Conservation (phyloP, 2,888 invertebrate genomes). For the Lasioglossum zephyrum region DNA sequence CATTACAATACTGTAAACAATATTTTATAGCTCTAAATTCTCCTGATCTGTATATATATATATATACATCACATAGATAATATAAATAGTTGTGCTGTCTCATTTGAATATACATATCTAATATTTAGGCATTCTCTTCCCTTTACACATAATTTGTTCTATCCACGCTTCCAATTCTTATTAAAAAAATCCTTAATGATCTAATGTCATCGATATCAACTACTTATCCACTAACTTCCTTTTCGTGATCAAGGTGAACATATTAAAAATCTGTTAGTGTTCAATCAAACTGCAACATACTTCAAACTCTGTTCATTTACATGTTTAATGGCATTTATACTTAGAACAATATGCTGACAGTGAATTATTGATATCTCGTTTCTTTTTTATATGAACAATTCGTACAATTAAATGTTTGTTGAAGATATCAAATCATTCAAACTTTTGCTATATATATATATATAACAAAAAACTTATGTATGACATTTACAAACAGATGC, state of each 20-base stretch:
- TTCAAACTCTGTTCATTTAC: slow-evolving; percentile 16
- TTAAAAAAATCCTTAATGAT: slow-evolving; percentile 45
- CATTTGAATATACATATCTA: slow-evolving; percentile 63
- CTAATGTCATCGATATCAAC: slow-evolving; percentile 27
- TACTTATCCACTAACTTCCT: slow-evolving; percentile 5
- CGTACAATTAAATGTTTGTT: slow-evolving; percentile 17
- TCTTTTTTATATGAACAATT: slow-evolving; percentile 13
- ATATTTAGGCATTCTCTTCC: slow-evolving; percentile 69
- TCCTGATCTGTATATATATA: slow-evolving; percentile 55
- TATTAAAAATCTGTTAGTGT: slow-evolving; percentile 26
- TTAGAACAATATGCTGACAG: slow-evolving; percentile 2
- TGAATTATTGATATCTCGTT: slow-evolving; percentile 3
- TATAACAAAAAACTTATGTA: slow-evolving; percentile 48
- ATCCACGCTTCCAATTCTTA: slow-evolving; percentile 16
- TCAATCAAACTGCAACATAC: slow-evolving; percentile 24
- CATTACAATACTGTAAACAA: slow-evolving; percentile 78
- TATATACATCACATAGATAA: slow-evolving; percentile 66
- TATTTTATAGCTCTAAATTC: slow-evolving; percentile 71
- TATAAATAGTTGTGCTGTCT: slow-evolving; percentile 67
- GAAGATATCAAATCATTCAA: slow-evolving; percentile 36
- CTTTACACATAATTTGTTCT: slow-evolving; percentile 42
- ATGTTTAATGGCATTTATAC: slow-evolving; percentile 2
- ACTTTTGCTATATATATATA: slow-evolving; percentile 22
- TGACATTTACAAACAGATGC: slow-evolving; percentile 48
- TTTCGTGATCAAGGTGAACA: slow-evolving; percentile 16